A percentile compares a stretch with the other conserved stretches of the same genome.
Evolutionary conservation across 2,113 vertebrate genomes (phyloP).

Genomic region (Osmerus mordax): DNA sequence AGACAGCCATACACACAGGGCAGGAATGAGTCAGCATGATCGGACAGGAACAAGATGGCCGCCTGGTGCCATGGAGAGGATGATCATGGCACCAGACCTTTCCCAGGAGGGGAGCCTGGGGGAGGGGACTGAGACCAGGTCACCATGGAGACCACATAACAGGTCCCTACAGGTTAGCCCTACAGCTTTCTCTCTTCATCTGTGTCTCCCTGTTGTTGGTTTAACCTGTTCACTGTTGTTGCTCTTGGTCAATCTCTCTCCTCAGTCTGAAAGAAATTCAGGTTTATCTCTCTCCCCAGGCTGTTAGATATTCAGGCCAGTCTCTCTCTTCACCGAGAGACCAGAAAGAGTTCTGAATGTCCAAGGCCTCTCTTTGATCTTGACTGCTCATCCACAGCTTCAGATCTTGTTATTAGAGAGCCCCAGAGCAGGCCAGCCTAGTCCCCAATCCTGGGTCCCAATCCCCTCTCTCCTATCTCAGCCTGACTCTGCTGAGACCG

Average conservation of each 20-base stretch:
- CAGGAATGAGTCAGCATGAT: conserved; percentile 53
- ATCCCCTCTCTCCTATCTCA: neutral
- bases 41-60: conserved; percentile 63
- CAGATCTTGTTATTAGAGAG: conserved; percentile 1
- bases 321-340: too few species aligned
- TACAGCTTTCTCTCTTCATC: too few species aligned
- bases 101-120: conserved; percentile 46
- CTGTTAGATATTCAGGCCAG: too few species aligned
- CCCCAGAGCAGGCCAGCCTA: too few species aligned
- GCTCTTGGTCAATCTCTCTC: neutral
- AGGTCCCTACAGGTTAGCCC: conserved; percentile 26
- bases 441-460: too few species aligned
- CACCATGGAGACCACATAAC: conserved; percentile 50
- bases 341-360: neutral
- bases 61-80: conserved; percentile 56
- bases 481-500: conserved; percentile 21
- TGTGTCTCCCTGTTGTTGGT: too few species aligned
- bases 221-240: neutral
- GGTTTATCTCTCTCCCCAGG: too few species aligned
- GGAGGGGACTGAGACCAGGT: conserved; percentile 38
- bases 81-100: conserved; percentile 47
- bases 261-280: too few species aligned
- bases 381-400: too few species aligned
- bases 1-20: conserved; percentile 28
- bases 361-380: neutral